These are phyloP conservation scores for Ginglymostoma cirratum DNA, from an alignment of 2,113 vertebrate genomes.

Conservation along the genomic window DNA sequence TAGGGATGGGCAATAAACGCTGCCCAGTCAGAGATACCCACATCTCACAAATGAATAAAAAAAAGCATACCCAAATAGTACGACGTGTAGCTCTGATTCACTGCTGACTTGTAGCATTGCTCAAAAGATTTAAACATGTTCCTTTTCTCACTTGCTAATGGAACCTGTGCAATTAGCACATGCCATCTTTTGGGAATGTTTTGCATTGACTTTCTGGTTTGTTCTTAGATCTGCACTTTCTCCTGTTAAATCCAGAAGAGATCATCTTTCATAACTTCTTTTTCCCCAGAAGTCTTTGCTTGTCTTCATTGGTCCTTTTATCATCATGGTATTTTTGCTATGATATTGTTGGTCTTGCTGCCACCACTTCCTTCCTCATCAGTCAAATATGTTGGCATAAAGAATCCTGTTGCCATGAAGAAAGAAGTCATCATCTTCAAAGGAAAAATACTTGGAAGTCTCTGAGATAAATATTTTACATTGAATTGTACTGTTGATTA, in stretches of 20 bases:
- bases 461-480: neutral
- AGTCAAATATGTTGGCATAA: neutral
- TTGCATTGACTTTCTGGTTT: too few species aligned
- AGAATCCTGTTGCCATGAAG: neutral
- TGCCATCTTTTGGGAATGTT: too few species aligned
- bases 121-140: neutral
- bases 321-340: neutral
- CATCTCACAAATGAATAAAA: too few species aligned
- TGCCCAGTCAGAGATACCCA: too few species aligned
- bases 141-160: neutral
- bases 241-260: too few species aligned
- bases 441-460: neutral
- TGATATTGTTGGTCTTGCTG: neutral
- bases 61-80: neutral
- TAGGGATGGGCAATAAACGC: too few species aligned
- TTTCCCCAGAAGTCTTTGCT: too few species aligned
- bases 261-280: too few species aligned
- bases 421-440: neutral
- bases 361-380: neutral
- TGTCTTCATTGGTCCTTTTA: too few species aligned
- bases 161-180: too few species aligned
- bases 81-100: neutral
- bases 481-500: neutral
- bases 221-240: too few species aligned
- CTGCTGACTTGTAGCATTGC: neutral